Evolutionary conservation across 2,888 invertebrate genomes (phyloP).

Genomic region (Ethmia dodecea): DNA sequence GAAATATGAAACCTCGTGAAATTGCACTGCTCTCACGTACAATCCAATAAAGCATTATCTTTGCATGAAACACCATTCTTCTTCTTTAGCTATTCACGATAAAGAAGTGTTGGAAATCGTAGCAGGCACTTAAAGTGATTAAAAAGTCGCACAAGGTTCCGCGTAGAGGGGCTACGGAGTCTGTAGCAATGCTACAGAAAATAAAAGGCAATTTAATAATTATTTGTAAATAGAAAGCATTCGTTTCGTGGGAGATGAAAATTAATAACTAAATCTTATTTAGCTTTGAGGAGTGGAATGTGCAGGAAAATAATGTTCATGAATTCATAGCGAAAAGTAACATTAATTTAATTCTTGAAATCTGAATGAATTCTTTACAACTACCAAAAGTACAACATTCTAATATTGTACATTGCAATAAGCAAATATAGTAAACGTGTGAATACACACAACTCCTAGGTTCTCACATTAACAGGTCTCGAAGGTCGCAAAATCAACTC

Average conservation of each 20-base stretch:
- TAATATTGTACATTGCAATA: too few species aligned
- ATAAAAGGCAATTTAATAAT: constrained; percentile 16
- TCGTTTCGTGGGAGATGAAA: too few species aligned
- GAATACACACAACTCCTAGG: constrained; percentile 28
- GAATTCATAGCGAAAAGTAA: too few species aligned
- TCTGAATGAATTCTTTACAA: too few species aligned
- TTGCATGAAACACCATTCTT: constrained; percentile 41
- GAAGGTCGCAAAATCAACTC: constrained; percentile 8
- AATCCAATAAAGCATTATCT: constrained; percentile 30
- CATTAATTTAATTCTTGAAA: too few species aligned
- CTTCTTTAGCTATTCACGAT: constrained; percentile 53
- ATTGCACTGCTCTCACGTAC: constrained; percentile 23
- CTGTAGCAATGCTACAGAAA: constrained; percentile 30
- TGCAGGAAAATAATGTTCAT: too few species aligned
- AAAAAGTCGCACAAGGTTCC: constrained; percentile 48
- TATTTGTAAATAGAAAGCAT: too few species aligned
- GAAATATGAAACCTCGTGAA: constrained; percentile 20
- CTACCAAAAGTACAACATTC: too few species aligned
- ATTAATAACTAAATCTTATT: too few species aligned
- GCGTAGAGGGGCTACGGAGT: constrained; percentile 26
- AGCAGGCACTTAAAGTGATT: constrained; percentile 70
- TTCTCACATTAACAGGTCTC: constrained; percentile 54
- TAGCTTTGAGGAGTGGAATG: too few species aligned
- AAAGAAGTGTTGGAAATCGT: constrained; percentile 60
- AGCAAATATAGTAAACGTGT: constrained; percentile 38